A percentile compares a stretch with the other conserved stretches of the same genome.
Evolutionary conservation across 2,888 invertebrate species (phyloP).

Genomic region (Argyra leucocephala): DNA sequence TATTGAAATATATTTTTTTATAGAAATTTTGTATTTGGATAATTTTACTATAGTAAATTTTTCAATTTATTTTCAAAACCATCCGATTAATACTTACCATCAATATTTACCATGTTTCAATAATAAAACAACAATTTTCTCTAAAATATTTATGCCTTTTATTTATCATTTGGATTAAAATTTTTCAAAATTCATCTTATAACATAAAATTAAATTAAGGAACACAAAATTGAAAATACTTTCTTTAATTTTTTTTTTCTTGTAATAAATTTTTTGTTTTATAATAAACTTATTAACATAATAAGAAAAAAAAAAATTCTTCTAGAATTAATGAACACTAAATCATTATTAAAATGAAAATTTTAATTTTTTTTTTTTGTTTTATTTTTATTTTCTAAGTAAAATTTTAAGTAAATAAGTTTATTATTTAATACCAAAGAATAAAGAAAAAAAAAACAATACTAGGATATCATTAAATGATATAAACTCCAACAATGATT

Average conservation of each 20-base stretch:
- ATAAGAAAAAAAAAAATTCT: neutral
- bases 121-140: neutral
- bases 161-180: constrained; percentile 2
- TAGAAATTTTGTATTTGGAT: no score
- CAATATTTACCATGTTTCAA: no score
- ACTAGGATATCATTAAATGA: constrained; percentile 16
- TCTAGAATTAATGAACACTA: neutral
- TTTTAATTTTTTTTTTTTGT: no score
- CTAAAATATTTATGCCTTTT: neutral
- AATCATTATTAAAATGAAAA: neutral
- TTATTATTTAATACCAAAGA: neutral
- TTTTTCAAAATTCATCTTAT: neutral
- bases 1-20: no score
- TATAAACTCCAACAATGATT: constrained; percentile 10
- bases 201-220: neutral
- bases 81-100: no score
- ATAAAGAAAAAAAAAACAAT: neutral
- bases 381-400: neutral
- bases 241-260: neutral
- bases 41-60: no score
- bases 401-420: no score
- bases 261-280: neutral
- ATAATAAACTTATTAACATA: neutral
- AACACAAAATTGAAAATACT: neutral
- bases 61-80: no score